phyloP scores from a whole-genome alignment of 2,888 invertebrate genomes.

The Cantharis lateralis region DNA sequence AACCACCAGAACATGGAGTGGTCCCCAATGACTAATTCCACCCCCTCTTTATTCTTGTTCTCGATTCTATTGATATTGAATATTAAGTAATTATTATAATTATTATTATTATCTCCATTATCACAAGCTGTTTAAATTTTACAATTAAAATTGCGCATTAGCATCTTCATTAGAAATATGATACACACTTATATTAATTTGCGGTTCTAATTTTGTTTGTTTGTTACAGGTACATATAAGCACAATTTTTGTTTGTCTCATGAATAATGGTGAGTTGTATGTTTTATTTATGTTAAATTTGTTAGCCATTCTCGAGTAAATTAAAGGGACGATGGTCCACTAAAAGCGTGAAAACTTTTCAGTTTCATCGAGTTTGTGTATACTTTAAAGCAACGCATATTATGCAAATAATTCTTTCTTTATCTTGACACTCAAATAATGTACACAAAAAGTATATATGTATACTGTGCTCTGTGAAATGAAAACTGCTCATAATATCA shows the following conservation, averaged over 20 bases:
- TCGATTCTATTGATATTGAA: background rate
- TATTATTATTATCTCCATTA: background rate
- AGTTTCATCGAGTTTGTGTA: constrained; percentile 15
- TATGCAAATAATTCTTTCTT: constrained; percentile 37
- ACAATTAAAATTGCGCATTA: background rate
- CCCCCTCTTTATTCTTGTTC: background rate
- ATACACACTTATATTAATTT: background rate
- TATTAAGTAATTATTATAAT: background rate
- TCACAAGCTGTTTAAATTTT: background rate
- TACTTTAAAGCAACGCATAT: constrained; percentile 16
- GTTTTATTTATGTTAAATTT: constrained; percentile 5
- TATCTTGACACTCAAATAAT: constrained; percentile 36
- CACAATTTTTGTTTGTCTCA: constrained; percentile 15
- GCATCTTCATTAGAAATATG: background rate
- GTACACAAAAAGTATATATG: constrained; percentile 33
- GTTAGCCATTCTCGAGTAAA: background rate
- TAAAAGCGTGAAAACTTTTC: constrained; percentile 19
- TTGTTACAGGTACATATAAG: background rate
- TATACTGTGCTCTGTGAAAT: constrained; percentile 35
- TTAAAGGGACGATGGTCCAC: constrained; percentile 6
- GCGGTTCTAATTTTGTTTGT: background rate
- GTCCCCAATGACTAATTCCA: background rate
- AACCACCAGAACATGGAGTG: background rate
- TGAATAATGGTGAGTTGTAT: constrained; percentile 8
- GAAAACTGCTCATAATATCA: constrained; percentile 36